These are phyloP conservation scores for Cinara cedri DNA, from an alignment of 2,888 invertebrate genomes.

Conservation along the genomic window DNA sequence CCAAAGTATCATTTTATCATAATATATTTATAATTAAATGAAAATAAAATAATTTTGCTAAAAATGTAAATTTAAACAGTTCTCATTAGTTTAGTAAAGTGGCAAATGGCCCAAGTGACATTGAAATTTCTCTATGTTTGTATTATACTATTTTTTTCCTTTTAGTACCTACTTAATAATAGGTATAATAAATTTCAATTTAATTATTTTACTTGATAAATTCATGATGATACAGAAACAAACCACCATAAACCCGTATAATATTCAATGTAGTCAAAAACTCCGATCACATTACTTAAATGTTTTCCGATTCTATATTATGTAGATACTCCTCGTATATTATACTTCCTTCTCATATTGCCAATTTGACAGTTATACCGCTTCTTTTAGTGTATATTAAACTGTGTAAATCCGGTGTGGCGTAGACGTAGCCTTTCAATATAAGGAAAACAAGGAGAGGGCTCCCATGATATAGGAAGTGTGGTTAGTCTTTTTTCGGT, in stretches of 20 bases:
- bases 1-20: too few species aligned
- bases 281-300: slow-evolving; percentile 23
- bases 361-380: slow-evolving; percentile 46
- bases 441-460: not conserved
- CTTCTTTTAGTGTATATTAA: slow-evolving; percentile 49
- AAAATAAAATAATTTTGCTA: too few species aligned
- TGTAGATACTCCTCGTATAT: too few species aligned
- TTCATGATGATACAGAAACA: not conserved
- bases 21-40: too few species aligned
- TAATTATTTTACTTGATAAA: not conserved
- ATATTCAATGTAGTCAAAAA: not conserved
- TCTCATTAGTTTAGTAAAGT: too few species aligned
- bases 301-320: slow-evolving; percentile 22
- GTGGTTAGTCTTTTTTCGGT: slow-evolving; percentile 32
- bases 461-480: slow-evolving; percentile 25
- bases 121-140: too few species aligned
- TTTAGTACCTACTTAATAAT: too few species aligned
- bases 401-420: slow-evolving; percentile 48
- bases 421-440: slow-evolving; percentile 13
- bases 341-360: slow-evolving; percentile 45
- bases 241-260: slow-evolving; percentile 25
- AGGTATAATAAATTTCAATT: too few species aligned
- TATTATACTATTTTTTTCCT: too few species aligned
- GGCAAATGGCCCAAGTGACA: too few species aligned
- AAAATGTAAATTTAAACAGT: too few species aligned